Evolutionary conservation across 2,797 vertebrate genomes (phyloP), one percentile per base, ranked within the genome.

Genomic region (Mormyrops boulengeri): DNA sequence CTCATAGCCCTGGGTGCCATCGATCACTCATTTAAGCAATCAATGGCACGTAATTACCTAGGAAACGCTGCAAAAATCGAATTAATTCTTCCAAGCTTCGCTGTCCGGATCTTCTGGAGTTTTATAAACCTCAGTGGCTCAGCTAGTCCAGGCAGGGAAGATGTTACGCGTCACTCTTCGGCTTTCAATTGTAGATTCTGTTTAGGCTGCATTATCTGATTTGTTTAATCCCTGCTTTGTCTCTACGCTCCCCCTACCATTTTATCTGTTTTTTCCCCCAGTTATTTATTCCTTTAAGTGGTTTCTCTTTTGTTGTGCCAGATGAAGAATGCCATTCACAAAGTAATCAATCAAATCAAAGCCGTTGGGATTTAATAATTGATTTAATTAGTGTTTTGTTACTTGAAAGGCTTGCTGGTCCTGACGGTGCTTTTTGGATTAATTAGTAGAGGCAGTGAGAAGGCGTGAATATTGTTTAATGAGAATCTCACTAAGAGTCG

Each of bases 171-270:
- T n/a, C 47, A 26, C 44, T 85, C n/a, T 2, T 0, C 50, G 1
- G 49, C 50, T 85, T 85, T 49, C 50, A 17, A 60, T 50, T 52
- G 47, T 30, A 84, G 85, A 17, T 87, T 53, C 50, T 52, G 92
- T 91, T 88, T 19, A 92, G 93, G 92, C 92, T 90, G 88, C 89
- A 90, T 77, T 93, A 91, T 89, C 91, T 91, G 91, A 90, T 92
- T 93, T 19, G 12, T 57, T 88, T 87, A 6, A 87, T 80, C 62
- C 19, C 69, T 84, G 52, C 53, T 52, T 30, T 77, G n/a, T 88
- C 87, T 82, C 50, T 89, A 8, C n/a, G 22, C 88, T 19, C 90
- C 86, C 88, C 53, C n/a, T 12, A 62, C 22, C 88, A 14, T 11
- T 19, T 57, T 0, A 17, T 30, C 49, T 80, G 47, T 44, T 90